These are phyloP conservation scores for Panurus biarmicus DNA, from an alignment of 2,113 vertebrate species.

Conservation along the genomic window DNA sequence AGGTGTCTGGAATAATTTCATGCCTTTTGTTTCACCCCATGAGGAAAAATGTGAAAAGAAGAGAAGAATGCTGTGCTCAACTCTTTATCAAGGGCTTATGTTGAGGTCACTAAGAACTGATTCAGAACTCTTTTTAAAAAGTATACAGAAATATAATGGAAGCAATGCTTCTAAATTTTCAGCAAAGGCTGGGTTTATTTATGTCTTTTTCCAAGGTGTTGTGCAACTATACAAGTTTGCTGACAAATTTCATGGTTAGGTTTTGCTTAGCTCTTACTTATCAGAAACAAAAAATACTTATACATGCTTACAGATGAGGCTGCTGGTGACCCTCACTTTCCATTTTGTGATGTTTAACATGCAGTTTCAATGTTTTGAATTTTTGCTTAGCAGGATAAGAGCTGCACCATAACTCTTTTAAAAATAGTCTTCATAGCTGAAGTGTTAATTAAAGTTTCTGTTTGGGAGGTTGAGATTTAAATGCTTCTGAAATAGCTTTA, in stretches of 20 bases:
- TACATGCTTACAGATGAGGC: not conserved
- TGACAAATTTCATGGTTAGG: not conserved
- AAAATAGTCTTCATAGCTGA: not conserved
- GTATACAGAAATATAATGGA: not conserved
- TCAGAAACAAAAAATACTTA: not conserved
- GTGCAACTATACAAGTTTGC: not conserved
- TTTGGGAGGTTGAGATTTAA: not conserved
- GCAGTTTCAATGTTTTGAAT: not conserved
- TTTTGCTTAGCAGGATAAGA: not conserved
- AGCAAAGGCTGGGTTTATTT: not conserved
- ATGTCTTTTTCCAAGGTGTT: not conserved
- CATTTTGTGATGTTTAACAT: not conserved
- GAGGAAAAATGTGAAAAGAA: not conserved
- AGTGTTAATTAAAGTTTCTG: not conserved
- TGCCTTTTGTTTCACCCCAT: not conserved
- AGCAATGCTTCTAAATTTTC: not conserved
- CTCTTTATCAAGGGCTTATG: not conserved
- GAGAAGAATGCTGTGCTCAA: not conserved
- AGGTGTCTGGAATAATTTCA: not conserved
- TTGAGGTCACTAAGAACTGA: not conserved
- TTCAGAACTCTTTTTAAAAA: not conserved
- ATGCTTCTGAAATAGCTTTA: not conserved
- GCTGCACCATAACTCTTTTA: not conserved
- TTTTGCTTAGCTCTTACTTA: not conserved
- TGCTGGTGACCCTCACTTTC: not conserved